A percentile compares a stretch with the other conserved stretches of the same genome.
phyloP scores from a whole-genome alignment of 2,113 vertebrate species.

The Puntigrus tetrazona region DNA sequence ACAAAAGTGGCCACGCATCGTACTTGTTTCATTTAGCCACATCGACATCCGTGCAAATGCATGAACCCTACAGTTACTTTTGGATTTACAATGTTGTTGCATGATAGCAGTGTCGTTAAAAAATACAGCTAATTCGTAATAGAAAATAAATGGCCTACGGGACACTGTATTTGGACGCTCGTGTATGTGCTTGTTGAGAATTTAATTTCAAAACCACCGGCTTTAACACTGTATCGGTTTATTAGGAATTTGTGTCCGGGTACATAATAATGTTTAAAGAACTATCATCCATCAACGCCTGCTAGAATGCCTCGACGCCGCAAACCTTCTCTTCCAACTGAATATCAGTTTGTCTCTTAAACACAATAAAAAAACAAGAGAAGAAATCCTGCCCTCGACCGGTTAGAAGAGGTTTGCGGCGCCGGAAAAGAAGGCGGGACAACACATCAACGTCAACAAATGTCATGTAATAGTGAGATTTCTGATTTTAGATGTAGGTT shows the following conservation, averaged over 20 bases:
- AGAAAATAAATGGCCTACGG: neutral
- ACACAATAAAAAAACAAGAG: neutral
- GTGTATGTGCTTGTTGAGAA: neutral
- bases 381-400: neutral
- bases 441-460: neutral
- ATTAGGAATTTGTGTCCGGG: neutral
- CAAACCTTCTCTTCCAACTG: conserved; percentile 15
- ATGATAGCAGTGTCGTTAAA: neutral
- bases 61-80: neutral
- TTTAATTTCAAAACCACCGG: neutral
- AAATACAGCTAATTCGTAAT: neutral
- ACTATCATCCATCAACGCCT: neutral
- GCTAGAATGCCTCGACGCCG: neutral
- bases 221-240: neutral
- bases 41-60: neutral
- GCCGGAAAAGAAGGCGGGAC: too few species aligned
- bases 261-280: neutral
- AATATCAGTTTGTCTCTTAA: conserved; percentile 19
- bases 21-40: neutral
- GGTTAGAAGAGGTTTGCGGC: neutral
- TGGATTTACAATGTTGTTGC: neutral
- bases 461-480: neutral
- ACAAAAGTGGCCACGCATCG: neutral
- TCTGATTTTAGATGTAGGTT: neutral
- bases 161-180: neutral